Base-by-base conservation (phyloP, 1,140 invertebrate genomes). In the Calliphora vicina region DNA sequence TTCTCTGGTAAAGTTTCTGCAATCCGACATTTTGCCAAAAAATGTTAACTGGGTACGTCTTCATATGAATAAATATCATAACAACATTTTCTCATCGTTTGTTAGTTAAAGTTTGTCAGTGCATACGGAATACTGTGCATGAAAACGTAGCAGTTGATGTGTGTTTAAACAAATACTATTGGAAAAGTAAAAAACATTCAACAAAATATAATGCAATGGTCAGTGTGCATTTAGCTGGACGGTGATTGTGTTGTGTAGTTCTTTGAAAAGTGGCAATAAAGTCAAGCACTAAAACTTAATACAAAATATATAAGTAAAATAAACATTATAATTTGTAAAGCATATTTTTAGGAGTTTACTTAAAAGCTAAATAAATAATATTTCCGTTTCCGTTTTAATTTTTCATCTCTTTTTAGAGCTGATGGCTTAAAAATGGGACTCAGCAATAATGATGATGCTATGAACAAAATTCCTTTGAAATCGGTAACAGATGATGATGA, bases 341-440 rank as follows among this genome's bases (percentile, higher is more conserved):
- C 74, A 78, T 78, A 78, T 27, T n/a, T 78, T 78, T 43, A 43
- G 74, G 20, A 26, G 17, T 17, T 50, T 50, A 15, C 45, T 1
- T 50, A 50, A 17, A 35, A 35, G 5, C 35, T 8, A 35, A 35
- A 35, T 35, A 35, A 50, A 50, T 50, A 50, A 50, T 42, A 29
- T 42, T 76, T 17, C n/a, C 29, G 29, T 76, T 35, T 35, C 35
- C 35, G 6, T 35, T 35, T 5, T 35, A 6, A n/a, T n/a, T n/a
- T 6, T 35, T 76, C 4, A 42, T 42, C 50, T 80, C 25, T 29
- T 73, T n/a, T 73, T 82, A 84, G 83, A 82, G 83, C 86, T 84
- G 88, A 89, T 88, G 88, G 87, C 80, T 85, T 84, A 84, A 89
- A 89, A 84, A 89, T 89, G 88, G 88, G 89, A 83, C 88, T 88